A percentile compares a stretch with the other conserved stretches of the same genome.
Evolutionary conservation across 2,113 vertebrate species (phyloP).

Genomic region (Urocitellus parryii): DNA sequence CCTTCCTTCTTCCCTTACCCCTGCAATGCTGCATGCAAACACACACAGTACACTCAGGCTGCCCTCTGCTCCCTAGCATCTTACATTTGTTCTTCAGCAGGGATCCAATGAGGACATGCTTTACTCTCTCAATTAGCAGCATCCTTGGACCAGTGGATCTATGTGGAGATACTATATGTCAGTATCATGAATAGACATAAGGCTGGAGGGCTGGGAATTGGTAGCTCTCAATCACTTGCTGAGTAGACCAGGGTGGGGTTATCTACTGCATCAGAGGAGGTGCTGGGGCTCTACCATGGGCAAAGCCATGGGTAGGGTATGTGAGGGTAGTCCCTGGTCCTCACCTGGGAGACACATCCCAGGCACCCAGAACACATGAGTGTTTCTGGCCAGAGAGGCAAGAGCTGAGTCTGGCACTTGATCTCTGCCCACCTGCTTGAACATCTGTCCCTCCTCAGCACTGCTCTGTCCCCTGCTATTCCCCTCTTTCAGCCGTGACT

Average conservation of each 20-base stretch:
- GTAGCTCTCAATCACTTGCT: constrained; percentile 65
- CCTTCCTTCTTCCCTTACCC: no score
- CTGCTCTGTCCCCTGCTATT: no score
- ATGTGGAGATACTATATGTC: no score
- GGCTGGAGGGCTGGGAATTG: not conserved
- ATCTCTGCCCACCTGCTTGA: not conserved
- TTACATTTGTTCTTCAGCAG: no score
- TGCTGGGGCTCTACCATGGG: not conserved
- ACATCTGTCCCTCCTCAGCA: not conserved
- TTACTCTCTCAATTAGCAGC: no score
- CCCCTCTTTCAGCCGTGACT: no score
- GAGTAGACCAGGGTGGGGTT: not conserved
- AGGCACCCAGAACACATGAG: accelerated
- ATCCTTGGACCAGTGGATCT: no score
- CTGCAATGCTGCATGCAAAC: no score
- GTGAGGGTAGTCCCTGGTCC: not conserved
- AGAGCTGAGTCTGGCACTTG: not conserved
- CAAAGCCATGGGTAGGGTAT: not conserved
- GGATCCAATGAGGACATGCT: no score
- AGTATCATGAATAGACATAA: no score
- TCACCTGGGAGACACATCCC: not conserved
- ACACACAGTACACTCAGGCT: no score
- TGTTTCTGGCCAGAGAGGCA: not conserved
- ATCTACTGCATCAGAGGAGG: not conserved
- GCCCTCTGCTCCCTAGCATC: no score